Evolutionary conservation across 2,888 invertebrate genomes (phyloP), one percentile per base, ranked within the genome.

Genomic region (Patella depressa): DNA sequence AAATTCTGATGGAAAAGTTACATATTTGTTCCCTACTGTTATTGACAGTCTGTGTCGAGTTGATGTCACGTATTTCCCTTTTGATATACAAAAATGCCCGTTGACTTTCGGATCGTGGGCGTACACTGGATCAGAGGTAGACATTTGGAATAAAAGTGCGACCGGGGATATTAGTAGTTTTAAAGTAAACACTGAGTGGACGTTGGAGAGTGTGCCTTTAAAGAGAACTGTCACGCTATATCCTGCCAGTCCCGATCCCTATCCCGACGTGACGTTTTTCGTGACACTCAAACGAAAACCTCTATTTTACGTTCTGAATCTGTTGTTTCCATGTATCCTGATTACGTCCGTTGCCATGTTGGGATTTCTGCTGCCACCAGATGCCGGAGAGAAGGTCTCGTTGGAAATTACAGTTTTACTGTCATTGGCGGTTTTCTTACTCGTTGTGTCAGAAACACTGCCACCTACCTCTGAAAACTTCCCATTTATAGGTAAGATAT

Each of bases 1-100:
- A 19, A 89, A 89, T 53, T 88, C 87, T 78, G 89, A 91, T 79
- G 93, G 93, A 12, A 90, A 90, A 45, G 92, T 93, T 3, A 92
- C 93, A 84, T 93, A 93, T 93, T 93, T 93, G 17, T 93, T 93
- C 17, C 93, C 93, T 55, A 93, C 93, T 34, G 93, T 93, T 80
- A 90, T 93, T 17, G 90, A 92, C 53, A 92, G 92, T 79, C 91
- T 93, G 17, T 93, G 93, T 85, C 92, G 92, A 74, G 92, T 93
- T 0, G 88, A 90, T 79, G 91, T 91, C 76, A 93, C 92, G 15
- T 93, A 92, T 85, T 93, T 93, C 86, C 93, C 93, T 3, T 93
- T 93, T 85, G 93, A 93, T 84, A 92, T 91, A 73, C 93, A 93
- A 78, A 75, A 77, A 15, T 85, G 85, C 71, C 71, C 78, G 3